Evolutionary conservation across 2,797 vertebrate species (phyloP), one percentile per base, ranked within the genome.

Genomic region (Gambusia yucatana): DNA sequence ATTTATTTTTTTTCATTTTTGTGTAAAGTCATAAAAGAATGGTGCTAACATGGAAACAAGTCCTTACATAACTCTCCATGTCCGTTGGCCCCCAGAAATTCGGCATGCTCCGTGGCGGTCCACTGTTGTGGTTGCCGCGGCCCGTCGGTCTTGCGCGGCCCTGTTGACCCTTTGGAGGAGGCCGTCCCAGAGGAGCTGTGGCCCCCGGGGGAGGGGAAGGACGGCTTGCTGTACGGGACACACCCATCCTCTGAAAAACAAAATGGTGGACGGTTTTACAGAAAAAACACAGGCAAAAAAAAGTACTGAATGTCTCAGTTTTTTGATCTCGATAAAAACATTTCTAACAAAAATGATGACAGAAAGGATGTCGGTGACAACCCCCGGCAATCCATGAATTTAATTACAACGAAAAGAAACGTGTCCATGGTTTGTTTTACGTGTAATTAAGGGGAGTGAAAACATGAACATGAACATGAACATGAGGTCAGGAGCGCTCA

Each of bases 31-130:
- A 7, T 63, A 69, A 82, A 80, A 79, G 50, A 71, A 67, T 70
- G 72, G 36, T 20, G n/a, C 63, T 30, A 61, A 48, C 22, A 70
- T 70, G 13, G 48, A 48, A 73, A 11, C 39, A 52, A 63, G 52
- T 74, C 97, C 97, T 96, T 96, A 99, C 97, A 99, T 97, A 99
- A 98, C 95, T 99, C 97, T 96, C 97, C 97, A 96, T 97, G 97
- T 94, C 96, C 97, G 70, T 96, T 97, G 94, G 97, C 95, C 92
- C 97, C 97, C 95, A 98, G 92, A 94, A 97, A 99, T 83, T 98
- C 97, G 1, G 97, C 96, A 86, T 99, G 97, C 93, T 99, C 98
- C 69, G 95, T 95, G 92, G 96, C 91, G 84, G 97, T 97, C 90
- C 96, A 95, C 93, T 98, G 98, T 82, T 98, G 98, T 84, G 95